Base-by-base conservation (phyloP, 1,140 invertebrate species). In the Radopholus similis region DNA sequence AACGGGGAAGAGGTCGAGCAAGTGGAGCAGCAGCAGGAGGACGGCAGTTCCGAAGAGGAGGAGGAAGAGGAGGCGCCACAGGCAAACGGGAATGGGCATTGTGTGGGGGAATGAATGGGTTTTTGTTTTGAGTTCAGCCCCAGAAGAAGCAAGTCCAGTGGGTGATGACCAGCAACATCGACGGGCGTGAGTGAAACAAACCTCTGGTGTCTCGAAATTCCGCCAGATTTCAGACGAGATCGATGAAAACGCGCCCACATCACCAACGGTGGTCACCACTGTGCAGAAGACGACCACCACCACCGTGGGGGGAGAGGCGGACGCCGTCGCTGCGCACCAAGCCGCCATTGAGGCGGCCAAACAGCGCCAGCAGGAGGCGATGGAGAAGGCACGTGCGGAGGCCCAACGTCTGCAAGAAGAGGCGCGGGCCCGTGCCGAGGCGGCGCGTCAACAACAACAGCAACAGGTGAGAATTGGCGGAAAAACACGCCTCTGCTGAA, bases 371-470 rank as follows among this genome's bases (percentile, higher is more conserved):
- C 59, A 62, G 34, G 59, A 62, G 40, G 59, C 59, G 11, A 62
- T 62, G 32, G 59, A 62, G n/a, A 62, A 62, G 34, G 40, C 59
- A 34, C 42, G 59, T 11, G 59, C 59, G 21, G 59, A 62, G 18
- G 59, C 59, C 23, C n/a, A 42, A 28, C 42, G 49, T 15, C 28
- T 62, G 59, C 59, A 62, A 30, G 59, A 62, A 8, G 59, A 62
- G 18, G 59, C 59, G 2, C 0, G 59, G 2, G 59, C 59, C 49
- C 26, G 59, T 4, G 59, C 59, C n/a, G 59, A 62, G 34, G 59
- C 59, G 42, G 40, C 59, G 47, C 59, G 59, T 6, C 59, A 62
- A 49, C 59, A 62, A 28, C 59, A 62, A 9, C 59, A 62, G 47
- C 59, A 62, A 42, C 26, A 34, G 49, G 34, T 26, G 28, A 23